These are phyloP conservation scores for Pocota personata DNA, from an alignment of 2,888 invertebrate genomes.

Conservation along the genomic window DNA sequence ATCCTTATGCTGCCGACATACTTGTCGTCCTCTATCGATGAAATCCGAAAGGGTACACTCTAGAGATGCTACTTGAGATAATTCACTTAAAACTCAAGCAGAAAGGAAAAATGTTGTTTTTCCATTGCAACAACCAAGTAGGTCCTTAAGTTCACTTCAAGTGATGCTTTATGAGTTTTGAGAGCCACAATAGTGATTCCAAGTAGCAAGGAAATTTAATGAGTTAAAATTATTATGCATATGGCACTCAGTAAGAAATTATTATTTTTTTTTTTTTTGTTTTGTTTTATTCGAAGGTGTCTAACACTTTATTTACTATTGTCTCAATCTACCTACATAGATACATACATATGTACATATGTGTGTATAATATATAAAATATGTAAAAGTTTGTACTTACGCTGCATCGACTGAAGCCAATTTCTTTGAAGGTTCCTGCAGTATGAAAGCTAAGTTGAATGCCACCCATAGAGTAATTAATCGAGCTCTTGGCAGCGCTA, in stretches of 20 bases:
- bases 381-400: constrained; percentile 78
- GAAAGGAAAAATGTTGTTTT: constrained; percentile 39
- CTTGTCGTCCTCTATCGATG: constrained; percentile 37
- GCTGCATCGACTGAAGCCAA: constrained; percentile 82
- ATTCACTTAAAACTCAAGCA: constrained; percentile 56
- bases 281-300: constrained; percentile 1
- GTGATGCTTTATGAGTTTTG: constrained; percentile 18
- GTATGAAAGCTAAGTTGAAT: constrained; percentile 82
- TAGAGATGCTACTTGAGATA: constrained; percentile 61
- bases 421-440: constrained; percentile 81
- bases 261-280: too few species aligned
- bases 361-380: background rate
- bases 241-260: background rate
- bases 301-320: background rate
- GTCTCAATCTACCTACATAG: background rate
- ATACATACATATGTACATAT: background rate
- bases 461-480: constrained; percentile 82
- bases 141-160: constrained; percentile 40
- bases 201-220: constrained; percentile 25
- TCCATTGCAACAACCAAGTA: constrained; percentile 30
- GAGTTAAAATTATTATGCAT: constrained; percentile 33
- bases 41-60: constrained; percentile 42
- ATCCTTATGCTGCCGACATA: constrained; percentile 8
- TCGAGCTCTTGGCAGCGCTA: constrained; percentile 80
- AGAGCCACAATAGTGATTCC: constrained; percentile 29